Percentiles rank a stretch among this genome's conserved stretches.
Evolutionary conservation across 2,888 invertebrate genomes (phyloP).

Genomic region (Acrocera orbiculus): DNA sequence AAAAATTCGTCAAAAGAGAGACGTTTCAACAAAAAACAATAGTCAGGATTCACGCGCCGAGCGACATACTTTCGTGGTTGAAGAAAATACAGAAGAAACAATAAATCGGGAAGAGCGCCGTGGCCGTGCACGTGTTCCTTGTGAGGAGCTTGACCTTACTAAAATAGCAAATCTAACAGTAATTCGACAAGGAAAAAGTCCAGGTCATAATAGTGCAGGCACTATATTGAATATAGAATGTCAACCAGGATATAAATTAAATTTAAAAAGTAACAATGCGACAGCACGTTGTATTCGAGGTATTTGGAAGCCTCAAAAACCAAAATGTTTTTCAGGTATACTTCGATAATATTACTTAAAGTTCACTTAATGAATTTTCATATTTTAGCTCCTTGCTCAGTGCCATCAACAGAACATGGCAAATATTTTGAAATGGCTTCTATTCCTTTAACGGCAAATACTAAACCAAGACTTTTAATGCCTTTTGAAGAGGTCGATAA

Average conservation of each 20-base stretch:
- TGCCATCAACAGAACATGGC: slow-evolving; percentile 50
- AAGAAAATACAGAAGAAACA: slow-evolving; percentile 4
- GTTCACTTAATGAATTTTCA: not conserved
- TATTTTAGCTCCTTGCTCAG: slow-evolving; percentile 46
- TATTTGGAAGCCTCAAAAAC: slow-evolving; percentile 67
- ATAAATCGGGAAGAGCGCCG: slow-evolving; percentile 6
- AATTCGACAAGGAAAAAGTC: slow-evolving; percentile 50
- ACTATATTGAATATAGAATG: slow-evolving; percentile 60
- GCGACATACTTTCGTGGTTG: not conserved
- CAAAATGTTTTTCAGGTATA: slow-evolving; percentile 61
- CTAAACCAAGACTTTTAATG: slow-evolving; percentile 23
- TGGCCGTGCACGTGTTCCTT: slow-evolving; percentile 38
- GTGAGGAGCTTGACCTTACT: slow-evolving; percentile 35
- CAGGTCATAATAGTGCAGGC: slow-evolving; percentile 55
- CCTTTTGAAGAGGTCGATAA: slow-evolving; percentile 39
- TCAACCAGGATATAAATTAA: slow-evolving; percentile 57
- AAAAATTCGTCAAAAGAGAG: slow-evolving; percentile 20
- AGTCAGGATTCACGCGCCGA: not conserved
- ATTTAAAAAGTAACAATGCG: slow-evolving; percentile 49
- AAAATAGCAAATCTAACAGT: slow-evolving; percentile 39
- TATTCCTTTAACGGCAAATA: slow-evolving; percentile 22
- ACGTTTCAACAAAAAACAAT: not conserved
- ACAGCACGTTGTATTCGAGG: slow-evolving; percentile 70
- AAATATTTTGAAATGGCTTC: slow-evolving; percentile 36
- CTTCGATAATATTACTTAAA: not conserved